Evolutionary conservation across 2,888 invertebrate species (phyloP), one percentile per base, ranked within the genome.

Genomic region (Drosophila bunnanda): DNA sequence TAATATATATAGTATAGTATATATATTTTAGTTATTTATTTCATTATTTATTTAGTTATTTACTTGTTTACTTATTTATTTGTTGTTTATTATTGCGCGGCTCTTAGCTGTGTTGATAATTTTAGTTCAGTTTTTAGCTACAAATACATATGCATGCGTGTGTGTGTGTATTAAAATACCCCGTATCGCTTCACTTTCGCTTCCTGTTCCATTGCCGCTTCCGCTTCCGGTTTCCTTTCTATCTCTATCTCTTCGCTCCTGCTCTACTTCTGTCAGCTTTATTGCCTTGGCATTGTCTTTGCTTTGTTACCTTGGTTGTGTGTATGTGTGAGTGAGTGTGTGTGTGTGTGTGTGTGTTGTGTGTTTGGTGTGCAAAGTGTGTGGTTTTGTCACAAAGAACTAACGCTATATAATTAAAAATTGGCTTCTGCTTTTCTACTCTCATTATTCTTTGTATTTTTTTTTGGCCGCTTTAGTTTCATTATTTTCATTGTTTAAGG

Each of bases 391-490:
- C 62, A 46, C 55, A 55, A 62, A 62, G 73, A 62, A 52, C 54
- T 71, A 73, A 79, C 48, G 65, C 57, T 48, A 57, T 46, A 55
- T 65, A 69, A 44, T 68, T 65, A 73, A 86, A 84, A 80, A 80
- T 83, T 82, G 81, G 73, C 81, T 83, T 74, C 53, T 50, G 28
- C 50, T 44, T 48, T 48, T 55, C 39, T 75, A 44, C 34, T 60
- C 36, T 22, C 56, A 25, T 58, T 48, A 48, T 43, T 36, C 53
- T 66, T 30, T 39, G 30, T 17, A 25, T 10, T 48, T 68, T 1
- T 55, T 75, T 89, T 81, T 77, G 79, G 88, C 89, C 81, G 73
- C 83, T 82, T 65, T 81, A 75, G 77, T 88, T 84, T 79, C 77
- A 32, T 78, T 79, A 53, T 58, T 77, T 69, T 61, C 53, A 32